Conservation (phyloP, 2,113 vertebrate species). For the Phycodurus eques region DNA sequence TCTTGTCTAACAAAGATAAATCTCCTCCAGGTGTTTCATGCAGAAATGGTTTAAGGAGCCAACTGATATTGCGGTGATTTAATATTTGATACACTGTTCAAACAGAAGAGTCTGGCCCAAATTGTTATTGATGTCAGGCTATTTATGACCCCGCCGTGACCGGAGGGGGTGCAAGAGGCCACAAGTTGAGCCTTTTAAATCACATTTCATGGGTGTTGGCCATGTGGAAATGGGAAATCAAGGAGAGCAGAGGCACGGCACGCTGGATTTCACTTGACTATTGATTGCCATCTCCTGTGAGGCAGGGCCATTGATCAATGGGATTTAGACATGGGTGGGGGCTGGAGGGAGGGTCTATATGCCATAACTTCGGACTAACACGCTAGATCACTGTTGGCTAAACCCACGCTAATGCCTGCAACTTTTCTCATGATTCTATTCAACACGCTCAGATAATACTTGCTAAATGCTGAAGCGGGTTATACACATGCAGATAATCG, state of each 20-base stretch:
- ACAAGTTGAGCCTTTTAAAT: slow-evolving; percentile 48
- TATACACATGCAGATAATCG: neutral
- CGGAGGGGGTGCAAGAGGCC: slow-evolving; percentile 1
- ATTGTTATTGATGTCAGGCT: slow-evolving; percentile 1
- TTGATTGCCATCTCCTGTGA: slow-evolving; percentile 71
- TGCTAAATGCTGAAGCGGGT: neutral
- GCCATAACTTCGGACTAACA: slow-evolving; percentile 31
- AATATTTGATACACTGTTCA: neutral
- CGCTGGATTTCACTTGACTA: slow-evolving; percentile 71
- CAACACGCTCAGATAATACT: neutral
- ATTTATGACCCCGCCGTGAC: slow-evolving; percentile 13
- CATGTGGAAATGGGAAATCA: slow-evolving; percentile 60
- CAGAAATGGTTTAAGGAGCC: neutral
- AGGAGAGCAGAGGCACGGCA: slow-evolving; percentile 54
- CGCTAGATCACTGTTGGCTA: slow-evolving; percentile 28
- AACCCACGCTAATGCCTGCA: slow-evolving; percentile 33
- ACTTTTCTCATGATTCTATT: slow-evolving; percentile 17
- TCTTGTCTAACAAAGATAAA: neutral
- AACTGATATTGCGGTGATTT: neutral
- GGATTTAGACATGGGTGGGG: slow-evolving; percentile 63
- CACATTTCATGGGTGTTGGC: slow-evolving; percentile 69
- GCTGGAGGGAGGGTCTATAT: slow-evolving; percentile 44
- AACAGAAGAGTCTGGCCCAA: neutral
- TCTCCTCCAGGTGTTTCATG: neutral
- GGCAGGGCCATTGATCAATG: slow-evolving; percentile 64